phyloP scores from a whole-genome alignment of 2,888 invertebrate genomes.

The Lysandra coridon region DNA sequence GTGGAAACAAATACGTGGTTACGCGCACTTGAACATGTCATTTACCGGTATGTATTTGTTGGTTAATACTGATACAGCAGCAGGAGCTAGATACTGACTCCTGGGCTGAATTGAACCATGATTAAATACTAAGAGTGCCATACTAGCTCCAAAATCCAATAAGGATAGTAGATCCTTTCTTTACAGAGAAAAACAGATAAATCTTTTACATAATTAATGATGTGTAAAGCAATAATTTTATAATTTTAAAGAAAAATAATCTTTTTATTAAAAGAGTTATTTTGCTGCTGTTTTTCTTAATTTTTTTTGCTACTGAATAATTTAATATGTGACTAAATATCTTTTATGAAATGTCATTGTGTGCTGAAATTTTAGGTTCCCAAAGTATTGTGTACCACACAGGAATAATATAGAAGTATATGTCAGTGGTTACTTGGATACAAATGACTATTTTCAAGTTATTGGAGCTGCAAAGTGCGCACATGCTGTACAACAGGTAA shows the following conservation, averaged over 20 bases:
- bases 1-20: slow-evolving; percentile 56
- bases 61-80: neutral
- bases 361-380: slow-evolving; percentile 54
- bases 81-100: neutral
- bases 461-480: slow-evolving; percentile 70
- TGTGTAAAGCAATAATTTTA: no score
- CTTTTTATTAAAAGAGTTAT: no score
- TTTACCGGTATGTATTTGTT: slow-evolving; percentile 63
- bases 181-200: no score
- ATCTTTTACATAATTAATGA: no score
- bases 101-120: neutral
- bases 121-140: neutral
- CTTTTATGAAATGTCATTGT: neutral
- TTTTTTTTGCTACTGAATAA: no score
- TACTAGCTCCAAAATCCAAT: neutral
- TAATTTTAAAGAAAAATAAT: no score
- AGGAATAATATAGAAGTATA: slow-evolving; percentile 58
- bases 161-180: no score
- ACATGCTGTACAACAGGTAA: slow-evolving; percentile 68
- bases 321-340: neutral
- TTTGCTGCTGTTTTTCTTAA: no score
- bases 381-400: slow-evolving; percentile 66
- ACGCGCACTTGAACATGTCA: slow-evolving; percentile 53
- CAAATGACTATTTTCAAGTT: slow-evolving; percentile 57
- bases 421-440: slow-evolving; percentile 54